These are phyloP conservation scores for Fratercula arctica DNA, from an alignment of 2,797 vertebrate species.

Conservation along the genomic window DNA sequence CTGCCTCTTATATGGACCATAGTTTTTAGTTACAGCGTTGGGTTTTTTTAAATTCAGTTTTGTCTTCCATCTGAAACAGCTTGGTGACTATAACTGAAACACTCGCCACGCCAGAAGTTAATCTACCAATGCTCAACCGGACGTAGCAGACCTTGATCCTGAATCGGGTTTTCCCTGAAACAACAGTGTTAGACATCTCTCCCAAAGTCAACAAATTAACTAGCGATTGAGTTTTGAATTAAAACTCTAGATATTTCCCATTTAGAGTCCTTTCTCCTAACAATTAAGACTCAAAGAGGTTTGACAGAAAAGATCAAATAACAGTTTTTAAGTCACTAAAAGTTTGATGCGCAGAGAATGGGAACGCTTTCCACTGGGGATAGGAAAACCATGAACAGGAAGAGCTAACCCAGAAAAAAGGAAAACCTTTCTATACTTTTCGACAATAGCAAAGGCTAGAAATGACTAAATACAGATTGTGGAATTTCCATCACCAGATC, in stretches of 20 bases:
- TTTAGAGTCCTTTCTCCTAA: neutral
- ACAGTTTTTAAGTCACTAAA: neutral
- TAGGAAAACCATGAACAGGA: neutral
- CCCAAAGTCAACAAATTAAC: neutral
- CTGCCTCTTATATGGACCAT: neutral
- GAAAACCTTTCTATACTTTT: neutral
- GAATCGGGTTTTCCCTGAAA: neutral
- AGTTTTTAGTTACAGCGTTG: neutral
- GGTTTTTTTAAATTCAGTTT: neutral
- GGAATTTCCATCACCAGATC: neutral
- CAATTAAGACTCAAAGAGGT: neutral
- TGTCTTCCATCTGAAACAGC: neutral
- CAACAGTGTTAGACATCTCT: rapidly evolving
- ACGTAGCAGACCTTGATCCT: neutral
- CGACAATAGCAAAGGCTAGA: neutral
- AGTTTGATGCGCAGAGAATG: rapidly evolving
- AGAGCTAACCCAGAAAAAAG: neutral
- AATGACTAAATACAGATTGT: neutral
- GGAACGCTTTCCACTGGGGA: neutral
- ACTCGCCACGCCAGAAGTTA: neutral
- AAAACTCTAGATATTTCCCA: neutral
- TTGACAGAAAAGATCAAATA: neutral
- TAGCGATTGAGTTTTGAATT: neutral
- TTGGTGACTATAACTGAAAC: neutral
- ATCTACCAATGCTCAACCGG: neutral